Evolutionary conservation across 2,888 invertebrate species (phyloP).

Genomic region (Hemistola chrysoprasaria): DNA sequence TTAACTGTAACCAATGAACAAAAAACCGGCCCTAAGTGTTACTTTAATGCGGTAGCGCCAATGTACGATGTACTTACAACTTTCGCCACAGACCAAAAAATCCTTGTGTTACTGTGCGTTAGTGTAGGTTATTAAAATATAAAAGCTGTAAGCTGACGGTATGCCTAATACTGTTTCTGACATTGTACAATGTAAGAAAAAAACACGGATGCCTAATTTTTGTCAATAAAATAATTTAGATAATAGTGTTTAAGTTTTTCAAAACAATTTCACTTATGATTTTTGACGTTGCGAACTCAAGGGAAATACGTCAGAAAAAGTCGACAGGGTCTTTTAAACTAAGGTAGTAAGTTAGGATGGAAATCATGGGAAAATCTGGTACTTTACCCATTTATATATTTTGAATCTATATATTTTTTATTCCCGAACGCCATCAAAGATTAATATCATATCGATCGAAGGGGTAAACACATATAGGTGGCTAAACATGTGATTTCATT

Average conservation of each 20-base stretch:
- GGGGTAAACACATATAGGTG: slow-evolving; percentile 32
- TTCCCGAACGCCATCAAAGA: slow-evolving; percentile 3
- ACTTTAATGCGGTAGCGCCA: too few relatives aligned
- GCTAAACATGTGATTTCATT: too few relatives aligned
- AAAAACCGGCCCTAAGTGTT: too few relatives aligned
- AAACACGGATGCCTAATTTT: slow-evolving; percentile 21
- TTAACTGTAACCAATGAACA: too few relatives aligned
- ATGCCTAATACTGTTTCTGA: slow-evolving; percentile 26
- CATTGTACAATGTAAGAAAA: slow-evolving; percentile 19
- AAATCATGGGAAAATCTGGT: slow-evolving; percentile 38
- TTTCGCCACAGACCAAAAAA: too few relatives aligned
- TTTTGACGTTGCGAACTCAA: slow-evolving; percentile 34
- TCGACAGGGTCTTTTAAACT: slow-evolving; percentile 78
- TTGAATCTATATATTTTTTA: slow-evolving; percentile 9
- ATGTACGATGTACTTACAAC: too few relatives aligned
- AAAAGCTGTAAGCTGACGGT: slow-evolving; percentile 34
- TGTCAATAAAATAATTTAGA: slow-evolving; percentile 15
- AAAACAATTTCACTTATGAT: slow-evolving; percentile 26
- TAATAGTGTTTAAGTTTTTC: slow-evolving; percentile 20
- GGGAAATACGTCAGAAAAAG: slow-evolving; percentile 36
- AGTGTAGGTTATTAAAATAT: too few relatives aligned
- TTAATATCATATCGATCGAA: slow-evolving; percentile 9
- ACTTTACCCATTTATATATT: slow-evolving; percentile 15
- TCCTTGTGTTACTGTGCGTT: too few relatives aligned
- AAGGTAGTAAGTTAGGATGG: slow-evolving; percentile 75